phyloP scores from a whole-genome alignment of 2,888 invertebrate genomes.

The Automeris io region DNA sequence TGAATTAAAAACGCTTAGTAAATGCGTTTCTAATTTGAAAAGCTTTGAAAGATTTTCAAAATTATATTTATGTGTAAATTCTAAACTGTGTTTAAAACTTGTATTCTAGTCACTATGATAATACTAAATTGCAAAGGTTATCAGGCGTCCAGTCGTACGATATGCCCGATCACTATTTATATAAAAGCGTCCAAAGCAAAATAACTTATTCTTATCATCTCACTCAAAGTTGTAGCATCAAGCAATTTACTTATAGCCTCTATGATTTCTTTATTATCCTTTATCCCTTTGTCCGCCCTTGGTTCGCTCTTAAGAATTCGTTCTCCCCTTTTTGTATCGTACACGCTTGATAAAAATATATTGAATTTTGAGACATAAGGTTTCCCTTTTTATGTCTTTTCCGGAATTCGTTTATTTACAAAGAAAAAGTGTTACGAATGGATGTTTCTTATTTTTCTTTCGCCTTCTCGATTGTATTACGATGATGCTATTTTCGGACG shows the following conservation, averaged over 20 bases:
- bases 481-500: background rate
- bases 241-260: slow-evolving; percentile 60
- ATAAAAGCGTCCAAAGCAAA: slow-evolving; percentile 1
- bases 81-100: too few relatives aligned
- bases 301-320: slow-evolving; percentile 41
- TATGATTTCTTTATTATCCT: slow-evolving; percentile 66
- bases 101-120: background rate
- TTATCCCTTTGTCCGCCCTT: slow-evolving; percentile 50
- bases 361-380: slow-evolving; percentile 65
- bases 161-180: background rate
- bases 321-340: slow-evolving; percentile 39
- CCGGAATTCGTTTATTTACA: slow-evolving; percentile 29
- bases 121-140: slow-evolving; percentile 1
- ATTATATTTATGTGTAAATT: too few relatives aligned
- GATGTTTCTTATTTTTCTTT: slow-evolving; percentile 16
- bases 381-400: slow-evolving; percentile 50
- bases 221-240: slow-evolving; percentile 27
- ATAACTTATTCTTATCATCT: background rate
- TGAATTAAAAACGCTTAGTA: too few relatives aligned
- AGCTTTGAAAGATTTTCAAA: too few relatives aligned
- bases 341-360: slow-evolving; percentile 50
- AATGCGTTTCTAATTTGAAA: too few relatives aligned
- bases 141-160: background rate
- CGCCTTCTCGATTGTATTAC: slow-evolving; percentile 12
- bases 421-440: slow-evolving; percentile 17